phyloP scores from a whole-genome alignment of 2,888 invertebrate species.

The Stenchaetothrips biformis region DNA sequence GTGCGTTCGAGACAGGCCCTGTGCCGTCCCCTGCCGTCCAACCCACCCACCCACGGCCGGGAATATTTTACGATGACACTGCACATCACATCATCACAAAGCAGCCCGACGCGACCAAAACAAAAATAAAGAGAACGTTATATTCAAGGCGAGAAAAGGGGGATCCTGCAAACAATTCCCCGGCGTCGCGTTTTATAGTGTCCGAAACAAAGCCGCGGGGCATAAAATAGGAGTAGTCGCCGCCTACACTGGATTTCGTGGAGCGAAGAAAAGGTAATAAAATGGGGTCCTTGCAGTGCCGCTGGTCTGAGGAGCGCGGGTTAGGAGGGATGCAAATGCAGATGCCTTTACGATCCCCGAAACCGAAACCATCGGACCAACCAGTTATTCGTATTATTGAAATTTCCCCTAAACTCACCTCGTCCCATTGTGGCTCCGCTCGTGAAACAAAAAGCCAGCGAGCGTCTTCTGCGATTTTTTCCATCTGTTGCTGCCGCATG shows the following conservation, averaged over 20 bases:
- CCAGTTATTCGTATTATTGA: too few relatives aligned
- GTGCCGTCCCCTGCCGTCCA: background rate
- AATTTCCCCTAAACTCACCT: too few relatives aligned
- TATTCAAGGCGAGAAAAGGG: background rate
- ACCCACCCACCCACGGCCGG: background rate
- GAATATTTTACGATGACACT: slow-evolving; percentile 25
- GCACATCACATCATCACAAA: slow-evolving; percentile 10
- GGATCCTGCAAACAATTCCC: background rate
- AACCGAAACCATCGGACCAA: too few relatives aligned
- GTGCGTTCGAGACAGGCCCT: background rate
- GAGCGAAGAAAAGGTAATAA: background rate
- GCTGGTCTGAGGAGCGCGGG: background rate
- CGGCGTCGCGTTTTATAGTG: background rate
- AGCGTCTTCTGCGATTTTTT: background rate
- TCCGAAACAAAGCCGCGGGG: background rate
- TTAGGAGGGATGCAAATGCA: too few relatives aligned
- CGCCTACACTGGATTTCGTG: background rate
- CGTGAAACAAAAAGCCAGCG: too few relatives aligned
- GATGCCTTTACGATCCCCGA: too few relatives aligned
- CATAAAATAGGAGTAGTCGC: background rate
- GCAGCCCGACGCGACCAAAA: background rate
- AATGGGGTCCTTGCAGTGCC: background rate
- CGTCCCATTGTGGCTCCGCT: too few relatives aligned
- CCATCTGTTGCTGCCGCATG: background rate
- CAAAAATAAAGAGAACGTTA: background rate